These are phyloP conservation scores for Eonycteris spelaea DNA, from an alignment of 2,113 vertebrate species.

Conservation along the genomic window DNA sequence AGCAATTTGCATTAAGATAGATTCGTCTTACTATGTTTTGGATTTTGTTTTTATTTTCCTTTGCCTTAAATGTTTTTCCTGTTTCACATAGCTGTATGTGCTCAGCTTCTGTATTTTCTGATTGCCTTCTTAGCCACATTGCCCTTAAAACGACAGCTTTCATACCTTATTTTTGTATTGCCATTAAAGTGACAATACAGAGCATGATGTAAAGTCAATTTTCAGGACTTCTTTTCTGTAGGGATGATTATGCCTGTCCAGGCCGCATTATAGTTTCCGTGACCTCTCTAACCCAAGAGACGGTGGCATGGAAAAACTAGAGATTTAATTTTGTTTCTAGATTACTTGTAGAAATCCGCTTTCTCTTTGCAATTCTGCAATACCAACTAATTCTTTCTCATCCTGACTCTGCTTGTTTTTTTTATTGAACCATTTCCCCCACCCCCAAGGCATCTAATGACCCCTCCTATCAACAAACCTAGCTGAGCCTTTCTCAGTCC, in stretches of 20 bases:
- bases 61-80: neutral
- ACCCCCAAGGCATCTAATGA: neutral
- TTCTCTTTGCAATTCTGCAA: neutral
- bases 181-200: neutral
- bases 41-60: neutral
- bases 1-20: neutral
- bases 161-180: neutral
- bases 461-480: neutral
- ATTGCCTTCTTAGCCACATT: neutral
- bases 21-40: neutral
- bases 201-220: neutral
- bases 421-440: neutral
- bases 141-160: neutral
- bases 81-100: neutral
- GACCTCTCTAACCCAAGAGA: neutral
- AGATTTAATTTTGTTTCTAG: constrained; percentile 4
- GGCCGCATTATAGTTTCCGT: neutral
- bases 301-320: neutral
- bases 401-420: neutral
- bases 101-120: neutral
- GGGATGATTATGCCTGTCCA: neutral
- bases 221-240: neutral
- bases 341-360: neutral
- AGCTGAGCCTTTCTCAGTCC: neutral
- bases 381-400: neutral